Evolutionary conservation across 2,888 invertebrate species (phyloP).

Genomic region (Steinernema carpocapsae): DNA sequence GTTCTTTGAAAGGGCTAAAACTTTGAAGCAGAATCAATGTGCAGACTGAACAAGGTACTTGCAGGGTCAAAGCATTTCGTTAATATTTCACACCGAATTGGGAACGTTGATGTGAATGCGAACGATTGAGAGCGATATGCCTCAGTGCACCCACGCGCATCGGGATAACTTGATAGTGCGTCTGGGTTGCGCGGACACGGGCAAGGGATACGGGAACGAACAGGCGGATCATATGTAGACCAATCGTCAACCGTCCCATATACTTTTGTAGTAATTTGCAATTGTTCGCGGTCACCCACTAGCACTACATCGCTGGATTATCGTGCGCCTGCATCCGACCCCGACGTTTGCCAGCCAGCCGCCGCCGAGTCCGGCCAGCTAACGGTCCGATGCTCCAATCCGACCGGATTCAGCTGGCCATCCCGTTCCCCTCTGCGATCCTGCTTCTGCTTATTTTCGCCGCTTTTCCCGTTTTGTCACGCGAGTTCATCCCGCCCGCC

Average conservation of each 20-base stretch:
- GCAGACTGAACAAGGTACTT: too few species aligned
- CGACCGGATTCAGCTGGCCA: constrained; percentile 32
- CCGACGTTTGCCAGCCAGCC: background rate
- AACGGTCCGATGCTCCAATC: constrained; percentile 27
- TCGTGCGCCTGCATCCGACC: background rate
- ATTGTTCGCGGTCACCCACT: constrained; percentile 34
- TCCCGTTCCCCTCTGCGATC: background rate
- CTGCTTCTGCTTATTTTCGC: background rate
- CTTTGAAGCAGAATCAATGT: too few species aligned
- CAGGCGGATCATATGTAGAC: constrained; percentile 34
- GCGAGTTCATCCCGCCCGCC: background rate
- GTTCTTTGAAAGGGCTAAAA: too few species aligned
- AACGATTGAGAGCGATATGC: background rate
- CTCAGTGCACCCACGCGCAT: constrained; percentile 12
- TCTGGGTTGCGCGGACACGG: constrained; percentile 20
- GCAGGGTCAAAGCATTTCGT: too few species aligned
- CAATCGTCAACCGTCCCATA: constrained; percentile 34
- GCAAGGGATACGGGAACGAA: constrained; percentile 24
- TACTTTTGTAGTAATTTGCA: constrained; percentile 35
- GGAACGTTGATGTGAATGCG: too few species aligned
- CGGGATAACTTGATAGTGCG: background rate
- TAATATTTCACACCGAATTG: too few species aligned
- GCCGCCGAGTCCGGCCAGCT: constrained; percentile 11
- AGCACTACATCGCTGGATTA: constrained; percentile 26
- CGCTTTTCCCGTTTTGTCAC: background rate